Evolutionary conservation across 2,797 vertebrate species (phyloP).

Genomic region (Antennarius maculatus): DNA sequence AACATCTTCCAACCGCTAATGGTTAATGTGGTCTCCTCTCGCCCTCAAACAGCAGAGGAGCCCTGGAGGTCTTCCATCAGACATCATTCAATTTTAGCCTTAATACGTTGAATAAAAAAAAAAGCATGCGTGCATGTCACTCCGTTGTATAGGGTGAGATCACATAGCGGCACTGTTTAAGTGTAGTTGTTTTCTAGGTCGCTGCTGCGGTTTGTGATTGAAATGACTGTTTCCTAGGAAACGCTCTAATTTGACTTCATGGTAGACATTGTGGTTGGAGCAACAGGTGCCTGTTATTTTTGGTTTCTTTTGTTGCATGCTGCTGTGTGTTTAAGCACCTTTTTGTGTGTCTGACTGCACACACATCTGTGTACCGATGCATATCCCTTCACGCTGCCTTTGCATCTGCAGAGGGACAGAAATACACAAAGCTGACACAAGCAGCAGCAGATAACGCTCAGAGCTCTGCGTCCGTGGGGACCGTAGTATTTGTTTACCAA

Average conservation of each 20-base stretch:
- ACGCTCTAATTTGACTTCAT: conserved; percentile 81
- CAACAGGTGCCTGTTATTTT: conserved; percentile 84
- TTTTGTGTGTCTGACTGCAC: conserved; percentile 39
- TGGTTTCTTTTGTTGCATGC: conserved; percentile 65
- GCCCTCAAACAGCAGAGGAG: conserved; percentile 2
- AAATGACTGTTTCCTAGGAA: conserved; percentile 77
- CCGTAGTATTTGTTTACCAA: conserved; percentile 78
- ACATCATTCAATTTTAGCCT: conserved; percentile 4
- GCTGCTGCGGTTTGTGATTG: conserved; percentile 69
- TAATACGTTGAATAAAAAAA: no score
- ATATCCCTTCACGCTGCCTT: conserved; percentile 69
- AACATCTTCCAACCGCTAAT: conserved; percentile 28
- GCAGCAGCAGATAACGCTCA: conserved; percentile 68
- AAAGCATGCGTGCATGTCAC: not conserved
- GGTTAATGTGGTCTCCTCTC: conserved; percentile 19
- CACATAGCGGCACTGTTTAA: conserved; percentile 54
- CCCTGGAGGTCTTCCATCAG: conserved; percentile 11
- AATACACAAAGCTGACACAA: conserved; percentile 74
- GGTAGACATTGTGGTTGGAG: conserved; percentile 81
- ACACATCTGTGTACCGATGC: conserved; percentile 53
- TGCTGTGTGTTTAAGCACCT: conserved; percentile 57
- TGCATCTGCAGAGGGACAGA: conserved; percentile 76
- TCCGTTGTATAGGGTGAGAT: conserved; percentile 51
- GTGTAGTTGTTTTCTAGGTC: conserved; percentile 69
- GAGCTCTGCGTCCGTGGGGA: conserved; percentile 76